Percentiles rank a stretch among this genome's conserved stretches.
Conservation (phyloP, 2,797 vertebrate genomes). For the Erpetoichthys calabaricus region DNA sequence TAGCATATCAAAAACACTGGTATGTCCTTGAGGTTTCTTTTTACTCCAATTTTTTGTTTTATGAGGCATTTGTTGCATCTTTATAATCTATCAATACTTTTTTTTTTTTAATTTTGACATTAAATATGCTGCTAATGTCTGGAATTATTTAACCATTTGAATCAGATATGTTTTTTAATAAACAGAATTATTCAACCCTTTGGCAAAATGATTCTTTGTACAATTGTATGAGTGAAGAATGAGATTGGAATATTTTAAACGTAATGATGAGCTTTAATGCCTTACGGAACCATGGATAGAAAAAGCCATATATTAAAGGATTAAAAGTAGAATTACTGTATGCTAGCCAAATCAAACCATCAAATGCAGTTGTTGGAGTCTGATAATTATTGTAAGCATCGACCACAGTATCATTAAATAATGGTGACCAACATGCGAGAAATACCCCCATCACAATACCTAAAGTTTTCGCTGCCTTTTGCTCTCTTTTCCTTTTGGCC, state of each 20-base stretch:
- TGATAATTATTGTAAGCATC: slow-evolving; percentile 8
- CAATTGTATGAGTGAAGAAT: slow-evolving; percentile 12
- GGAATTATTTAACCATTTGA: no score
- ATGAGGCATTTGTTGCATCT: no score
- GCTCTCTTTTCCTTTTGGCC: slow-evolving; percentile 2
- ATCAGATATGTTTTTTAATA: no score
- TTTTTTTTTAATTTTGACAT: no score
- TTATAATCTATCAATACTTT: no score
- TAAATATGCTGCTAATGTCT: no score
- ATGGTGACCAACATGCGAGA: slow-evolving; percentile 13
- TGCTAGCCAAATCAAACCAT: slow-evolving; percentile 11
- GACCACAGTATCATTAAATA: slow-evolving; percentile 11
- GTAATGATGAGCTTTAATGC: slow-evolving; percentile 9
- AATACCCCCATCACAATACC: slow-evolving; percentile 18
- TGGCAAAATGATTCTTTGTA: not conserved
- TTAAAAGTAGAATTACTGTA: slow-evolving; percentile 14
- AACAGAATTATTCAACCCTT: no score
- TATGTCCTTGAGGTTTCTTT: no score
- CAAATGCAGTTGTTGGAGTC: slow-evolving; percentile 4
- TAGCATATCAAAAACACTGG: no score
- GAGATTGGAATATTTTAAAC: slow-evolving; percentile 10
- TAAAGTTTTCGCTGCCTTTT: slow-evolving; percentile 14
- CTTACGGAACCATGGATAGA: slow-evolving; percentile 14
- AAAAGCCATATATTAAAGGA: slow-evolving; percentile 11
- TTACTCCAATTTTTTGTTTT: no score